These are phyloP conservation scores for Rattus norvegicus DNA, from an alignment of 2,113 vertebrate species.

Conservation along the genomic window DNA sequence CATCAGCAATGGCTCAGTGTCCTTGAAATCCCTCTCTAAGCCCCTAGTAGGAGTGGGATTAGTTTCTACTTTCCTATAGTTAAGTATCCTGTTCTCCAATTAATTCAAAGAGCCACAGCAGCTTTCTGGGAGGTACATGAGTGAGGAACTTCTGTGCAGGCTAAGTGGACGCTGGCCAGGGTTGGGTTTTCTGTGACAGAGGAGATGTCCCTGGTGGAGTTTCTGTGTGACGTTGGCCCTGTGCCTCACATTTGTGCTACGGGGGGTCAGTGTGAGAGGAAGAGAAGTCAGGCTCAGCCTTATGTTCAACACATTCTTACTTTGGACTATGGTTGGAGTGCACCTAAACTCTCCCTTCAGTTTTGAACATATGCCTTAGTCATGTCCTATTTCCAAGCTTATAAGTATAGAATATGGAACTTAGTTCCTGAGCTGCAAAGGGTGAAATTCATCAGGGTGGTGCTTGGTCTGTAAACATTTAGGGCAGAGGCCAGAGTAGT, in stretches of 20 bases:
- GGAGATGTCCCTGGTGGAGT: not conserved
- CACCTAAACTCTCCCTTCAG: not conserved
- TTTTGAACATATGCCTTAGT: not conserved
- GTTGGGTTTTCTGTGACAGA: not conserved
- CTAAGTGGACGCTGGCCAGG: not conserved
- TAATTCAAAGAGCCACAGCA: not conserved
- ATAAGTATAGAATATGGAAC: not conserved
- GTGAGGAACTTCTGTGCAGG: not conserved
- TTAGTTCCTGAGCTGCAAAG: not conserved
- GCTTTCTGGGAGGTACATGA: not conserved
- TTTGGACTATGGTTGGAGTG: not conserved
- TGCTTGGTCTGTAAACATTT: conserved; percentile 7
- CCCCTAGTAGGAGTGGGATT: not conserved
- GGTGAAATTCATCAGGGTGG: not conserved
- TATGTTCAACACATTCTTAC: not conserved
- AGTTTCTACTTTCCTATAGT: not conserved
- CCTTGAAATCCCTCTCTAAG: not conserved
- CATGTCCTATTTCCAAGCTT: not conserved
- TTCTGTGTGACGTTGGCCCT: not conserved
- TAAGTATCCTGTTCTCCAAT: conserved; percentile 25
- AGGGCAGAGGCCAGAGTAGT: not conserved
- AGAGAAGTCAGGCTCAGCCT: not conserved
- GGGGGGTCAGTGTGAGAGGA: not conserved
- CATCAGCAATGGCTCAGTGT: not conserved
- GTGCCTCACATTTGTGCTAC: no score